Evolutionary conservation across 2,888 invertebrate genomes (phyloP), one percentile per base, ranked within the genome.

Genomic region (Phasia obesa): DNA sequence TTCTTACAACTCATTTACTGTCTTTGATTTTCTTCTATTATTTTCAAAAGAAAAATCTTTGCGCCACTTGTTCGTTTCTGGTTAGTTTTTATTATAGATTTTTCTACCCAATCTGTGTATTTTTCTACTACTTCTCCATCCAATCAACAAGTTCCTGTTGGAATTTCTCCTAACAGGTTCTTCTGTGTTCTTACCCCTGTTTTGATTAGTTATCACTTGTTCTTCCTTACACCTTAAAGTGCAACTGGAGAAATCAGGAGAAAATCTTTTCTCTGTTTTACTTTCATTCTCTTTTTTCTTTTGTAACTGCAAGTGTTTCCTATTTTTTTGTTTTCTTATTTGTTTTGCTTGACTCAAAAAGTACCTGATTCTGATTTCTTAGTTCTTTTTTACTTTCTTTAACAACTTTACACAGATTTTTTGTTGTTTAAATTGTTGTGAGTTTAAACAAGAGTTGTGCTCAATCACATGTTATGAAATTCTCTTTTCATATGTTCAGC

Each of bases 81-180:
- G 73, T 74, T 69, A 53, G 62, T 78, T 78, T 77, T 15, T n/a
- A 4, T 73, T 21, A 11, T 49, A 23, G 1, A 31, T 55, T 7
- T 59, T 47, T 5, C 62, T 49, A 15, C 21, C 15, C 9, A 13
- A n/a, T 67, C 25, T 17, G 27, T 51, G 15, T 17, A 44, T 42
- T 25, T 15, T 38, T 81, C 17, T 71, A 57, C 19, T 59, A 9
- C 19, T 7, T 6, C 23, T n/a, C 35, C 11, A 35, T 35, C 1
- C 3, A 35, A 35, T 47, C 15, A 69, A 73, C 83, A 83, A 70
- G 76, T 85, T 81, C 79, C 69, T 81, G 62, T 83, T 79, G 71
- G 76, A 84, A 69, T 67, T 77, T 79, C 69, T 69, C 60, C 81
- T 17, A 7, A 42, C 84, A 70, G 78, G 81, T 83, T 23, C 9